Base-by-base conservation (phyloP, 1,140 invertebrate genomes). In the Caenorhabditis briggsae region DNA sequence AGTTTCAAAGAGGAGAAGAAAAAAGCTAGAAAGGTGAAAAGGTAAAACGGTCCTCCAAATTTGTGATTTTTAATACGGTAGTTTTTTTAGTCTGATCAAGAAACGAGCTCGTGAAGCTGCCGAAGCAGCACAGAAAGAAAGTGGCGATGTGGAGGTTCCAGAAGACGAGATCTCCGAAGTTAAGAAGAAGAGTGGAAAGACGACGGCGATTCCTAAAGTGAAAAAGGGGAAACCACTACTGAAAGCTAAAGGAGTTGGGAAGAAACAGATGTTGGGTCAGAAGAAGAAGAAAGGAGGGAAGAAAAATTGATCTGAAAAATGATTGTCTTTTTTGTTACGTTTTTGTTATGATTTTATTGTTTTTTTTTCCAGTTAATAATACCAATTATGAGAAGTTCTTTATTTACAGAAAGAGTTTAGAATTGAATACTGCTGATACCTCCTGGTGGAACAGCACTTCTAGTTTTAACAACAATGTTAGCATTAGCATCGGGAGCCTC, bases 1-100 rank as follows among this genome's bases (percentile, higher is more conserved):
- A 87, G 83, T 23, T 55, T 84, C 55, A 56, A 82, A n/a, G 43
- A 82, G 20, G 84, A 87, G 53, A 85, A 78, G 43, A 61, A 83
- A 41, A 18, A n/a, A 5, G 43, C 70, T 5, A 50, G 46, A 25
- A 78, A 78, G 12, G 46, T 78, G 43, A 78, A 78, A 53, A 78
- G 70, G 70, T 78, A 50, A 2, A 58, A 20, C 56, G 1, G 16
- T 16, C n/a, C 56, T 18, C n/a, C 56, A 18, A 18, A 18, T 20
- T 58, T 20, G 14, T 18, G n/a, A 1, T 20, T 33, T 64, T 64
- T 33, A 33, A 18, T 25, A 64, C 9, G 18, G 11, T 18, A 18
- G 18, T 46, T 23, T 78, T 78, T 78, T 50, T 18, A 78, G 70
- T 50, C 20, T 12, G 0, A 78, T 78, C 70, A 78, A 78, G 14